Evolutionary conservation across 2,888 invertebrate species (phyloP), one percentile per base, ranked within the genome.

Genomic region (Fragum whitleyi): DNA sequence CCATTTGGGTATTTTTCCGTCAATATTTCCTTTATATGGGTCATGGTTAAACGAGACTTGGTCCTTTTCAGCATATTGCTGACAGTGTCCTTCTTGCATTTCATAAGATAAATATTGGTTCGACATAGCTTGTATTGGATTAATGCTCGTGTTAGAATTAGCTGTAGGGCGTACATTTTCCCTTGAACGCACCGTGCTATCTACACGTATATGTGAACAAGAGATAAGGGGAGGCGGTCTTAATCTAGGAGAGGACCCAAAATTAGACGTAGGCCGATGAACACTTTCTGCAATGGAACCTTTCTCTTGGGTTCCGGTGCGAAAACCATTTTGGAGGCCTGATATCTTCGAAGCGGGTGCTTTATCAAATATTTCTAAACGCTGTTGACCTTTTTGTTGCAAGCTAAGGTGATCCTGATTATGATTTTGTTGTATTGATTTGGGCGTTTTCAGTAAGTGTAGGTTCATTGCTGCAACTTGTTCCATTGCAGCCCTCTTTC

Each of bases 221-320:
- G 84, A 79, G 9, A 81, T 73, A 23, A 68, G 81, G 9, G 81
- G 79, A 6, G 84, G 84, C 11, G 80, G 84, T 51, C 84, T 68
- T 21, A 75, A 69, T 7, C 68, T 69, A 7, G 81, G 79, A 2
- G 81, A 74, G 55, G 79, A 77, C 55, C 83, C 65, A 42, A 79
- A 74, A 28, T 69, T 59, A 14, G 83, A 76, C 26, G 76, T 76
- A 0, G 80, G 78, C 57, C 77, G 3, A 36, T 9, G 32, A 36
- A 36, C 3, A 36, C 5, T 9, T 3, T 36, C 32, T 9, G 9
- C 32, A 36, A 36, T 3, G 3, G 32, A 36, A 9, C 32, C 32
- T 3, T 6, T 6, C 9, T 36, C 32, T 36, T 36, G n/a, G n/a
- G n/a, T n/a, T n/a, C n/a, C n/a, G n/a, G n/a, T n/a, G n/a, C n/a